Base-by-base conservation (phyloP, 2,113 vertebrate genomes). In the Corydoras sp. region DNA sequence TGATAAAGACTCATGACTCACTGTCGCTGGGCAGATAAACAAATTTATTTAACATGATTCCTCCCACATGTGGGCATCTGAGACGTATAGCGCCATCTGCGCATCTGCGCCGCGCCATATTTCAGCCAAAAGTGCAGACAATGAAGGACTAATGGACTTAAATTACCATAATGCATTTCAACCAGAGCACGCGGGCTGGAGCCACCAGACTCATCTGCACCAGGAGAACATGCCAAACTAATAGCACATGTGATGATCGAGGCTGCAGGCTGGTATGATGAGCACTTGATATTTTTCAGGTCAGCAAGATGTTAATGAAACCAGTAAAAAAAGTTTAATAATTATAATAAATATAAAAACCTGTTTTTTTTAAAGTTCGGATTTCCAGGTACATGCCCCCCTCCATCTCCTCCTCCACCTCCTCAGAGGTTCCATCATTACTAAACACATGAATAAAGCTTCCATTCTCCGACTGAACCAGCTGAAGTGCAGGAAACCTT, bases 401-500 rank as follows among this genome's bases (percentile, higher is more conserved):
- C 4, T n/a, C 35, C 35, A 4, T 8, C 35, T 43, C 1, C 35
- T 43, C 35, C 35, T 43, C 4, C 35, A 43, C 35, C 35, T 43
- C 35, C 35, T 43, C 35, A 43, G 4, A 43, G 35, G 35, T 43
- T 43, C 35, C 35, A 5, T 43, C 35, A 43, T 43, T 43, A 43
- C 35, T 43, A 8, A 43, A 43, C 35, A 43, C 35, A 1, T 49
- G 50, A 50, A 68, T 58, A 68, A 74, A 74, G 68, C 58, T 65
- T 30, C 50, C 58, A 62, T 62, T 56, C 9, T 48, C 35, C 29
- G 12, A 80, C 72, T 77, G 80, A 82, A 82, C 69, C 76, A 83
- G 18, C 18, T 24, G 75, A 83, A 73, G 65, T 65, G 81, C 75
- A 82, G 77, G 86, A 86, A 68, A 81, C 58, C 49, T 51, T 58